These are phyloP conservation scores for Kobus ellipsiprymnus DNA, from an alignment of 2,113 vertebrate species.

Conservation along the genomic window DNA sequence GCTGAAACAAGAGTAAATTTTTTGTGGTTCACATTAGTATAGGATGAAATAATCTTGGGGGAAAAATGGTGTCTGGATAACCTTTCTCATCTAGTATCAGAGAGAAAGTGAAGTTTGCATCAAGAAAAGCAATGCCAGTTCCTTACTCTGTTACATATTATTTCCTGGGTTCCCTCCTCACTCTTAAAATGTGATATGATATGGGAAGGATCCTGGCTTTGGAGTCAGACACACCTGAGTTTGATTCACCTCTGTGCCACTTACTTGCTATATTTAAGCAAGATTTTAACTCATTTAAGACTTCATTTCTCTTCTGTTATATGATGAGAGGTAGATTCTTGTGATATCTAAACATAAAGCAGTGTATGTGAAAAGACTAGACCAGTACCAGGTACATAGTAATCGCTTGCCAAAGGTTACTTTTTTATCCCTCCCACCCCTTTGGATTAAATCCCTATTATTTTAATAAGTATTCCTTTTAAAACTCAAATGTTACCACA, in stretches of 20 bases:
- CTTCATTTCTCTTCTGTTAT: background rate
- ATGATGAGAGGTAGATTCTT: background rate
- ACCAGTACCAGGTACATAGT: background rate
- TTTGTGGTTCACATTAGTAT: background rate
- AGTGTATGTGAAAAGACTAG: background rate
- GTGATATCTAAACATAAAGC: background rate
- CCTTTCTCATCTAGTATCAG: background rate
- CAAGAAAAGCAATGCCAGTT: background rate
- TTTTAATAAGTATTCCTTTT: background rate
- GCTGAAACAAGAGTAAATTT: background rate
- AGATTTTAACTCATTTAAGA: background rate
- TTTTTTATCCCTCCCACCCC: background rate
- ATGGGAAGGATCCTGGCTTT: background rate
- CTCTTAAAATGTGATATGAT: background rate
- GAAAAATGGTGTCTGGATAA: background rate
- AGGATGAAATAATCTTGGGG: background rate
- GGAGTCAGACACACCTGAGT: background rate
- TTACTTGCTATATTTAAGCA: background rate
- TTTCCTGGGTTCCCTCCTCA: background rate
- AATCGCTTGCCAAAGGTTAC: background rate
- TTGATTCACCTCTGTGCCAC: background rate
- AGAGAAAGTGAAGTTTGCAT: background rate
- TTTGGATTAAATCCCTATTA: background rate
- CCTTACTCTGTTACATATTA: background rate
- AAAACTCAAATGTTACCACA: background rate